phyloP scores from a whole-genome alignment of 2,888 invertebrate genomes.

The Mellilla xanthometata region DNA sequence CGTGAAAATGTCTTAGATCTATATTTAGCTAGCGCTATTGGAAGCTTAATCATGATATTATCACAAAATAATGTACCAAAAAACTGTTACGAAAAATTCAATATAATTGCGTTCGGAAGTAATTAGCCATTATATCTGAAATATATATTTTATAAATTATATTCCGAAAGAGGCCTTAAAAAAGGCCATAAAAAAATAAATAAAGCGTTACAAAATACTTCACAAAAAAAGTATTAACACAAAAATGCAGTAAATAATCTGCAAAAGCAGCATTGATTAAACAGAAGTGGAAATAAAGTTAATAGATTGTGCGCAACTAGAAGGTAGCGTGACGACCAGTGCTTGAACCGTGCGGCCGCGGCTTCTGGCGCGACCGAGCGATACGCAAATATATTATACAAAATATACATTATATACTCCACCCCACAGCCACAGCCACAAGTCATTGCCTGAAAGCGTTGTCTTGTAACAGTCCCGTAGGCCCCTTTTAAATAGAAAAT shows the following conservation, averaged over 20 bases:
- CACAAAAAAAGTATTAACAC: no score
- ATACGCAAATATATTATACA: constrained; percentile 78
- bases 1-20: constrained; percentile 30
- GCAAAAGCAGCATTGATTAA: constrained; percentile 54
- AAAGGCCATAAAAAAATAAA: no score
- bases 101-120: no score
- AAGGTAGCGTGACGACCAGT: constrained; percentile 62
- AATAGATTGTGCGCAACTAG: constrained; percentile 49
- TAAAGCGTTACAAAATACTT: no score
- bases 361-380: constrained; percentile 41
- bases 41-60: no score
- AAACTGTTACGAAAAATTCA: no score
- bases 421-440: constrained; percentile 55
- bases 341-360: constrained; percentile 40
- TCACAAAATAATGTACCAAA: no score
- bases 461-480: constrained; percentile 56
- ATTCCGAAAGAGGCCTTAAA: no score
- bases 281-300: constrained; percentile 62
- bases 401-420: no score
- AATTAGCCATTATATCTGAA: no score
- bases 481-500: constrained; percentile 62
- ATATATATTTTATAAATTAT: no score
- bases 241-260: constrained; percentile 36
- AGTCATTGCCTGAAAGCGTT: constrained; percentile 76
- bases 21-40: no score